Evolutionary conservation across 2,797 vertebrate species (phyloP), one percentile per base, ranked within the genome.

Genomic region (Sebastes vulpes): DNA sequence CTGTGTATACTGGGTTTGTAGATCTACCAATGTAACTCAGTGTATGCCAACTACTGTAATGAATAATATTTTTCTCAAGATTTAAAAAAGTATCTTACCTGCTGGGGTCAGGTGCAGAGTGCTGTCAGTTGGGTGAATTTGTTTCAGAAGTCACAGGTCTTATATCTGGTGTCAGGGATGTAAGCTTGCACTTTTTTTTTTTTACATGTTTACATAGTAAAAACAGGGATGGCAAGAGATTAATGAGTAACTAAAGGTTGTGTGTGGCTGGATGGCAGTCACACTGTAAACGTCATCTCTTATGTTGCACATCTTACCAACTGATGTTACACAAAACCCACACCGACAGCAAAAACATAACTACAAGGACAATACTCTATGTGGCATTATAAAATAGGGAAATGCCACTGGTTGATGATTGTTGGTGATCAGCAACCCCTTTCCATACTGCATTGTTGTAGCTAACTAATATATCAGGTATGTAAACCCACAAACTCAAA

Each of bases 11-110:
- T 9, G 4, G 26, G 26, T 35, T 75, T 7, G 1, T 65, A n/a
- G 10, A 23, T 59, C 16, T 14, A 31, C 9, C 9, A 56, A 5
- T 10, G 5, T 5, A 9, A 61, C 53, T 11, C 14, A 18, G 6
- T 2, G 9, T 29, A 26, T 42, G 16, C 1, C 32, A 32, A 26
- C 1, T 14, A 26, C n/a, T 48, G 5, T 21, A 6, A 10, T 52
- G 11, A 32, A n/a, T 26, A 16, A 65, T 6, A 28, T 65, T 60
- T 67, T 18, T 0, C 11, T 9, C 0, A 0, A 9, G 9, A 20
- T 58, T 65, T 9, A 3, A 18, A 68, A 38, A 38, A 28, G 31
- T 68, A 0, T 66, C 90, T 77, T 82, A 90, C 87, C 83, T 83
- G 48, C 18, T 72, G 35, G 0, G 14, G 11, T 65, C 29, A 5